Evolutionary conservation across 2,113 vertebrate genomes (phyloP).

Genomic region (Phalacrocorax aristotelis): DNA sequence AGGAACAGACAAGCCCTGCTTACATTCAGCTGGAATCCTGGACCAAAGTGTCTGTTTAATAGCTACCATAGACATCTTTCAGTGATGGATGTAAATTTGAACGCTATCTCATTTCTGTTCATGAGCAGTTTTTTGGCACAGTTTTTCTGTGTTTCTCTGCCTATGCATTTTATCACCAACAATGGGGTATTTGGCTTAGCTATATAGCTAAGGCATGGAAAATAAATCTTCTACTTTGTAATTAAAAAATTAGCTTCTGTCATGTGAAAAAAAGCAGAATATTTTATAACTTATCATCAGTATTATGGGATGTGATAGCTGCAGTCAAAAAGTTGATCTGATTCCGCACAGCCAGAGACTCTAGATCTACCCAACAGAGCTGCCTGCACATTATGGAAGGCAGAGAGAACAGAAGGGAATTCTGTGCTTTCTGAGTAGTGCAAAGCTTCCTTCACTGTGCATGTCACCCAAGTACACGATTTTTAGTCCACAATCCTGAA

Average conservation of each 20-base stretch:
- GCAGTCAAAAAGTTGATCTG: background rate
- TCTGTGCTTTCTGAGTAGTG: background rate
- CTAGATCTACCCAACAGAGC: fast-evolving
- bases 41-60: background rate
- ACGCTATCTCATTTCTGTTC: background rate
- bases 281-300: background rate
- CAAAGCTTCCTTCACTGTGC: background rate
- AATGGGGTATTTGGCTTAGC: background rate
- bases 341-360: background rate
- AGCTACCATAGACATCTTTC: background rate
- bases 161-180: background rate
- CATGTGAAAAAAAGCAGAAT: background rate
- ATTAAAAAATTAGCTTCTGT: background rate
- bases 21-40: background rate
- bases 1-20: background rate
- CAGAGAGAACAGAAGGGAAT: background rate
- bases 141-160: background rate
- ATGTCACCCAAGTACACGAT: background rate
- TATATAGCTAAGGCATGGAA: background rate
- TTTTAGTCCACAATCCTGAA: background rate
- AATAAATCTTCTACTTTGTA: background rate
- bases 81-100: background rate
- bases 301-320: background rate
- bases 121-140: background rate
- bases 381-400: background rate